phyloP scores from a whole-genome alignment of 2,888 invertebrate genomes.

The Tipula unca region DNA sequence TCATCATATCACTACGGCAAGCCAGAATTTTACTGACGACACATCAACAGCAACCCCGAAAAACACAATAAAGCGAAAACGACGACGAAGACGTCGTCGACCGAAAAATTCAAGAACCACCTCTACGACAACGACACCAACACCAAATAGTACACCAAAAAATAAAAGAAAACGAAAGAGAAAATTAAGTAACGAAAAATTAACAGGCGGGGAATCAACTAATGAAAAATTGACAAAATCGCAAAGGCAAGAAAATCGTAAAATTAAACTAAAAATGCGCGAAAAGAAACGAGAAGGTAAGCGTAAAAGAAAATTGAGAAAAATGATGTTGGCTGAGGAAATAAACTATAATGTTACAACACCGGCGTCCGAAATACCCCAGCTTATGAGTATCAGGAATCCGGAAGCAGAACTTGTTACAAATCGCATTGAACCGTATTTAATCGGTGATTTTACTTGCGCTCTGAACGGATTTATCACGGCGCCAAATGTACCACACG shows the following conservation, averaged over 20 bases:
- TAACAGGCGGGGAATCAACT: not conserved
- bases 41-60: not conserved
- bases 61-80: conserved; percentile 19
- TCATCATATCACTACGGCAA: not conserved
- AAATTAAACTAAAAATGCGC: not conserved
- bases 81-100: conserved; percentile 18
- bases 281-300: not conserved
- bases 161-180: not conserved
- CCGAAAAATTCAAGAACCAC: not conserved
- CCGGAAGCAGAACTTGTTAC: not conserved
- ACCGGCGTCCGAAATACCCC: not conserved
- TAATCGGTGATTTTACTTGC: conserved; percentile 28
- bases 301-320: not conserved
- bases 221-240: not conserved
- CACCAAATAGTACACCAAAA: not conserved
- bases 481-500: conserved; percentile 27
- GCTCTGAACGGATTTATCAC: conserved; percentile 26
- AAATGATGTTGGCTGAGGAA: not conserved
- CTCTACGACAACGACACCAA: not conserved
- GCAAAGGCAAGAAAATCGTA: not conserved
- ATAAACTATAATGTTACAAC: not conserved
- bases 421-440: not conserved
- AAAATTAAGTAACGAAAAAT: not conserved
- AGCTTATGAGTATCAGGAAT: not conserved
- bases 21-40: not conserved